These are phyloP conservation scores for Strigamia maritima DNA, from an alignment of 2,888 invertebrate genomes.

Conservation along the genomic window DNA sequence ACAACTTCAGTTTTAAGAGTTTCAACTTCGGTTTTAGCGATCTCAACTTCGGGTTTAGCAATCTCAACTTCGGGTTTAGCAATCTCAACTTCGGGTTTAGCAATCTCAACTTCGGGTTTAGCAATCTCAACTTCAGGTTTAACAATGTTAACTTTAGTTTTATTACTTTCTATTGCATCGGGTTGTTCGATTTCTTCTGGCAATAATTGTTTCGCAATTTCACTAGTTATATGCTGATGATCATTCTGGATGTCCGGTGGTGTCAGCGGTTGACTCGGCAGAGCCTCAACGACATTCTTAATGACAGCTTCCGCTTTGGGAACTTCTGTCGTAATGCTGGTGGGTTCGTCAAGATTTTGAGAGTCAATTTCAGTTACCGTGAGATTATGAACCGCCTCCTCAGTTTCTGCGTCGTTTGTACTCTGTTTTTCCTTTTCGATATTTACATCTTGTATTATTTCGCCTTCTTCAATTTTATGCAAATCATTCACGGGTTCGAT, in stretches of 20 bases:
- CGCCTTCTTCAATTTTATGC: neutral
- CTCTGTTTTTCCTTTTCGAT: neutral
- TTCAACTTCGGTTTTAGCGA: too few relatives aligned
- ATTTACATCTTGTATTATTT: neutral
- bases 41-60: neutral
- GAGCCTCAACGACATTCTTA: neutral
- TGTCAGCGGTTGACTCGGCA: neutral
- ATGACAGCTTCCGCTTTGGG: neutral
- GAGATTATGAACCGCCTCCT: neutral
- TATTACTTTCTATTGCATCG: neutral
- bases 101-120: neutral
- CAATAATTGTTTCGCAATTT: neutral
- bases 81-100: neutral
- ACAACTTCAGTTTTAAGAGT: too few relatives aligned
- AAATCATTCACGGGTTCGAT: neutral
- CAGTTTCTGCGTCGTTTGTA: neutral
- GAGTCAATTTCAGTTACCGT: neutral
- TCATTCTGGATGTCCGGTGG: neutral
- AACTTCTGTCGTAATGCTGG: neutral
- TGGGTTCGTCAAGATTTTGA: neutral
- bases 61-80: neutral
- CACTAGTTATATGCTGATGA: neutral
- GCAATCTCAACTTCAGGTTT: neutral
- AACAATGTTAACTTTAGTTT: neutral
- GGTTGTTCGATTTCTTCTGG: conserved; percentile 24